Conservation (phyloP, 2,113 vertebrate genomes). For the Opisthocomus hoazin region DNA sequence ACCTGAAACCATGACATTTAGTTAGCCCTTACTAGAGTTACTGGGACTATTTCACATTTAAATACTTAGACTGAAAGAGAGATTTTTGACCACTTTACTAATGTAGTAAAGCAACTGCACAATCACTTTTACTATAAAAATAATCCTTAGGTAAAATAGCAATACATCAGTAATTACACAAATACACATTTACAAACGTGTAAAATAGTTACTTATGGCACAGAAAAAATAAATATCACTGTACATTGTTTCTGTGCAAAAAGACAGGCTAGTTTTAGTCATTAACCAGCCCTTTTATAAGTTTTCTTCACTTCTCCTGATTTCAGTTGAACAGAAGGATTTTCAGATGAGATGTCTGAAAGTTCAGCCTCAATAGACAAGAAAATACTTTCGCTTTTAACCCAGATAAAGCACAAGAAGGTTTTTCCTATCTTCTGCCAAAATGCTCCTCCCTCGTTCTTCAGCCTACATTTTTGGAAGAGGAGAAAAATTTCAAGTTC, state of each 20-base stretch:
- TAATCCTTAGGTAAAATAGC: conserved; percentile 9
- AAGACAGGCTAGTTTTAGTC: background rate
- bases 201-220: background rate
- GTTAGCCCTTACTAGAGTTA: background rate
- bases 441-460: background rate
- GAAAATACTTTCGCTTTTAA: background rate
- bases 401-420: background rate
- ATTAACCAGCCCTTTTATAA: background rate
- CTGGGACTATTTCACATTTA: background rate
- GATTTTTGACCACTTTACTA: background rate
- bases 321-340: background rate
- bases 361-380: background rate
- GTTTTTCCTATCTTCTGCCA: background rate
- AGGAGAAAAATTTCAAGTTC: background rate
- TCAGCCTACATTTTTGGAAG: background rate
- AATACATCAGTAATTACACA: conserved; percentile 16
- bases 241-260: conserved; percentile 49
- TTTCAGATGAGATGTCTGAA: background rate
- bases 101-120: conserved; percentile 3
- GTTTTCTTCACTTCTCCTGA: background rate
- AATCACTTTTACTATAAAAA: conserved; percentile 60
- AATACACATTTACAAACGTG: background rate
- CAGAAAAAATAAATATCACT: conserved; percentile 51
- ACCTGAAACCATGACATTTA: conserved; percentile 20
- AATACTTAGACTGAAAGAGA: background rate